A percentile compares a stretch with the other conserved stretches of the same genome.
Evolutionary conservation across 92 coral and sea anemone genomes (phyloP).

Genomic region (Umimayanthus kanabou): DNA sequence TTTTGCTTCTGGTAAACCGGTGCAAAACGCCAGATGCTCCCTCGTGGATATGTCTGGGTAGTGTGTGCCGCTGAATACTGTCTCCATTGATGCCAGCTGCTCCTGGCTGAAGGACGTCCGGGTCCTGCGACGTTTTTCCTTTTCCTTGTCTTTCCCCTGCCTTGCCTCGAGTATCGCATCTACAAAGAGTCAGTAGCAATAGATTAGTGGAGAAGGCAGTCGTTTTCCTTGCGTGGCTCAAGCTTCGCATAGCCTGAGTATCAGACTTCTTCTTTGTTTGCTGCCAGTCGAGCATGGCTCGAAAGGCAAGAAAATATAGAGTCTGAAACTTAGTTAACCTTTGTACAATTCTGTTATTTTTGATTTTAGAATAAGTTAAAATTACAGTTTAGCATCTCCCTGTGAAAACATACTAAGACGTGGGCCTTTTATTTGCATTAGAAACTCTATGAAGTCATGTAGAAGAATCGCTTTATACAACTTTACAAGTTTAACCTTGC

Average conservation of each 20-base stretch:
- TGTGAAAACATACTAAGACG: not conserved
- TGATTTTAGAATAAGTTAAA: no score
- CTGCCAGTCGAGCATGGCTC: no score
- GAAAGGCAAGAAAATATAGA: no score
- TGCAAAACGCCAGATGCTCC: slow-evolving; percentile 16
- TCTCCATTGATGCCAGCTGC: slow-evolving; percentile 29
- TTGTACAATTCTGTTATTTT: no score
- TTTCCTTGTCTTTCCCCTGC: not conserved
- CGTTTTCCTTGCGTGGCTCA: not conserved
- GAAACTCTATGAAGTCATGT: not conserved
- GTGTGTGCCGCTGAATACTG: slow-evolving; percentile 30
- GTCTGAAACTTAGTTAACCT: no score
- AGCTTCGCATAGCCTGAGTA: not conserved
- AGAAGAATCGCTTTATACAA: not conserved
- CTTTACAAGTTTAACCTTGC: no score
- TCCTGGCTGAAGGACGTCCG: slow-evolving; percentile 40
- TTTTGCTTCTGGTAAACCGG: slow-evolving; percentile 33
- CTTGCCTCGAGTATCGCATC: slow-evolving; percentile 40
- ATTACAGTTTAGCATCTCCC: not conserved
- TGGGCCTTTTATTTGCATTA: not conserved
- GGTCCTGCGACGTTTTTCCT: slow-evolving; percentile 36
- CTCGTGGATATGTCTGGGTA: slow-evolving; percentile 37
- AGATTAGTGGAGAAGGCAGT: not conserved
- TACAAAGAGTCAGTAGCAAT: not conserved
- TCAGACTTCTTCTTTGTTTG: not conserved